phyloP scores from a whole-genome alignment of 2,888 invertebrate genomes.

The Unio delphinus region DNA sequence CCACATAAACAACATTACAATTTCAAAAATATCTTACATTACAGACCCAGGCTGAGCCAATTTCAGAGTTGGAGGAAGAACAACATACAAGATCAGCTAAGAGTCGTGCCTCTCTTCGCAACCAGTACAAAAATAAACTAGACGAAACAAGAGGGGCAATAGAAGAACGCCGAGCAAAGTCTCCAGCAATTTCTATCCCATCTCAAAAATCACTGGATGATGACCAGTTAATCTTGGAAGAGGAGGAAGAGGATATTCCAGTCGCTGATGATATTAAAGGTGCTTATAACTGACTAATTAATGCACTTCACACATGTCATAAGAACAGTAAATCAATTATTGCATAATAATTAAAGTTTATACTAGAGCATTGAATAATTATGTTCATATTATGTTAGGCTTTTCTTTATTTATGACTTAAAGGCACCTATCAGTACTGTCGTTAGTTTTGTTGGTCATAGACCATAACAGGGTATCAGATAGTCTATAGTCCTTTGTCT shows the following conservation, averaged over 20 bases:
- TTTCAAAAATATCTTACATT: neutral
- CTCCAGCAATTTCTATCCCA: constrained; percentile 53
- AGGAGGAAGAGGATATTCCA: constrained; percentile 56
- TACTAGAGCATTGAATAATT: too few species aligned
- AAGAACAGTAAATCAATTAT: too few species aligned
- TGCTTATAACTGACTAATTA: constrained; percentile 4
- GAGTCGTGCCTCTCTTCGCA: constrained; percentile 58
- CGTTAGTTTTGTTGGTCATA: too few species aligned
- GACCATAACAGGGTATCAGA: too few species aligned
- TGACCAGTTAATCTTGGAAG: constrained; percentile 55
- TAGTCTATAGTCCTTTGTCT: too few species aligned
- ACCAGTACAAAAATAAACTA: constrained; percentile 51
- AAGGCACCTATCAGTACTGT: too few species aligned
- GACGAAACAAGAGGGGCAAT: constrained; percentile 53
- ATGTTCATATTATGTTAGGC: too few species aligned
- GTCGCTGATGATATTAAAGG: constrained; percentile 52
- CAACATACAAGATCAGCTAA: constrained; percentile 47
- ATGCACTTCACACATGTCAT: too few species aligned
- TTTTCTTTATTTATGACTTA: too few species aligned
- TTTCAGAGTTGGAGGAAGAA: constrained; percentile 41
- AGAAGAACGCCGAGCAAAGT: constrained; percentile 58
- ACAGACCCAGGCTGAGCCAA: constrained; percentile 31
- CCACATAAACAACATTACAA: neutral
- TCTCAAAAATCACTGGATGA: constrained; percentile 55
- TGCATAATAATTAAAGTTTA: too few species aligned